phyloP scores from a whole-genome alignment of 53 echinoderm and acorn worm genomes.

The Pentamera pediparva region DNA sequence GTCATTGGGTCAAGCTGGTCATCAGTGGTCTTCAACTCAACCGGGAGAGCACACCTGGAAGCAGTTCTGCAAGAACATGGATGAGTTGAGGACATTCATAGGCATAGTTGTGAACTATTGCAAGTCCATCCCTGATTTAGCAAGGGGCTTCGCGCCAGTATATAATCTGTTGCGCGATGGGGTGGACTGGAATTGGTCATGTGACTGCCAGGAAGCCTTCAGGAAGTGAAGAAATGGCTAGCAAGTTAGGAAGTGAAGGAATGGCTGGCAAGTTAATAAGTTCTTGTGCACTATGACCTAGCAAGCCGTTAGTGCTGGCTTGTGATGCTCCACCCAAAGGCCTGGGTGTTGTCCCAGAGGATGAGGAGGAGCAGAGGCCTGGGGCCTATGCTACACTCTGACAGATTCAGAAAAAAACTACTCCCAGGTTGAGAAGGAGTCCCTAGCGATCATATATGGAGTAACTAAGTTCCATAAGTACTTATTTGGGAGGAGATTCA shows the following conservation, averaged over 20 bases:
- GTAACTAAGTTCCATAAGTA: constrained; percentile 50
- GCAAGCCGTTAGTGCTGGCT: constrained; percentile 30
- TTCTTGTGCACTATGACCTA: constrained; percentile 42
- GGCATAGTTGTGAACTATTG: constrained; percentile 45
- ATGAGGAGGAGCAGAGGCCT: constrained; percentile 47
- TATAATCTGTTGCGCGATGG: constrained; percentile 32
- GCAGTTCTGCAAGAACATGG: too few species aligned
- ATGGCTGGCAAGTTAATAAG: constrained; percentile 8
- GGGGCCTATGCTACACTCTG: constrained; percentile 31
- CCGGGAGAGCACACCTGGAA: too few species aligned
- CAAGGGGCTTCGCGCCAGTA: constrained; percentile 29
- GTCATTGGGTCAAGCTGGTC: too few species aligned
- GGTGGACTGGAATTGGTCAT: constrained; percentile 35
- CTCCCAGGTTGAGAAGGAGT: constrained; percentile 10
- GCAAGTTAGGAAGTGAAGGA: constrained; percentile 24
- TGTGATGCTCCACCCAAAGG: constrained; percentile 49
- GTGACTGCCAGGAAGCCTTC: constrained; percentile 45
- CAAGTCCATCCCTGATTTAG: constrained; percentile 37
- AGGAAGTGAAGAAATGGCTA: constrained; percentile 24
- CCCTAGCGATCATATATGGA: constrained; percentile 23
- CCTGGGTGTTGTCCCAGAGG: constrained; percentile 39
- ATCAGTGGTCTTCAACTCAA: too few species aligned
- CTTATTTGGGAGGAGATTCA: constrained; percentile 44
- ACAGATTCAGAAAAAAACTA: constrained; percentile 19
- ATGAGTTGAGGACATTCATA: constrained; percentile 30